phyloP scores from a whole-genome alignment of 2,888 invertebrate species.

The Adelphocoris suturalis region DNA sequence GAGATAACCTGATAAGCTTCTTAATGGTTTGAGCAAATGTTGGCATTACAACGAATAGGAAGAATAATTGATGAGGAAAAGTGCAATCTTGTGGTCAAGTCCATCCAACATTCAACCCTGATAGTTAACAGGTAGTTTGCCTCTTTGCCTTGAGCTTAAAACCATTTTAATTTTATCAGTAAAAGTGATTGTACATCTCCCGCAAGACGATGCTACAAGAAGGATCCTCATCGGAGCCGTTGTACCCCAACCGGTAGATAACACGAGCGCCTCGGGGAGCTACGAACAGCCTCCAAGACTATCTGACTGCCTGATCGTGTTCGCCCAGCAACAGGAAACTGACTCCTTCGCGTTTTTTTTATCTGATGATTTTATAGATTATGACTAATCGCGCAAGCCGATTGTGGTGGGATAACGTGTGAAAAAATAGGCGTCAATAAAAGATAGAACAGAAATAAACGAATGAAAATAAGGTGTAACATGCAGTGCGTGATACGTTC shows the following conservation, averaged over 20 bases:
- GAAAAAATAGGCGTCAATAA: slow-evolving; percentile 51
- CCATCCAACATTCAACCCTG: slow-evolving; percentile 7
- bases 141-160: slow-evolving; percentile 27
- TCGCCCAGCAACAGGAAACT: slow-evolving; percentile 54
- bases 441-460: not conserved
- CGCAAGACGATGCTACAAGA: slow-evolving; percentile 20
- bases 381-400: slow-evolving; percentile 47
- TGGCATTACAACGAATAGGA: not conserved
- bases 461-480: slow-evolving; percentile 13
- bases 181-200: slow-evolving; percentile 47
- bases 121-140: slow-evolving; percentile 50
- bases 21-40: not conserved
- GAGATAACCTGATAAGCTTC: not conserved
- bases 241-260: not conserved
- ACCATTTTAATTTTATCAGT: slow-evolving; percentile 45
- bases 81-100: slow-evolving; percentile 18
- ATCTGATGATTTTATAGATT: slow-evolving; percentile 57
- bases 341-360: slow-evolving; percentile 29
- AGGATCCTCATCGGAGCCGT: slow-evolving; percentile 1
- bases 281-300: not conserved
- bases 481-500: slow-evolving; percentile 43
- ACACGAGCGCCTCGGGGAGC: slow-evolving; percentile 23
- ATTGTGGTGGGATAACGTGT: slow-evolving; percentile 18
- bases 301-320: slow-evolving; percentile 23
- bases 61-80: not conserved